Evolutionary conservation across 2,797 vertebrate species (phyloP).

Genomic region (Acropternis orthonyx): DNA sequence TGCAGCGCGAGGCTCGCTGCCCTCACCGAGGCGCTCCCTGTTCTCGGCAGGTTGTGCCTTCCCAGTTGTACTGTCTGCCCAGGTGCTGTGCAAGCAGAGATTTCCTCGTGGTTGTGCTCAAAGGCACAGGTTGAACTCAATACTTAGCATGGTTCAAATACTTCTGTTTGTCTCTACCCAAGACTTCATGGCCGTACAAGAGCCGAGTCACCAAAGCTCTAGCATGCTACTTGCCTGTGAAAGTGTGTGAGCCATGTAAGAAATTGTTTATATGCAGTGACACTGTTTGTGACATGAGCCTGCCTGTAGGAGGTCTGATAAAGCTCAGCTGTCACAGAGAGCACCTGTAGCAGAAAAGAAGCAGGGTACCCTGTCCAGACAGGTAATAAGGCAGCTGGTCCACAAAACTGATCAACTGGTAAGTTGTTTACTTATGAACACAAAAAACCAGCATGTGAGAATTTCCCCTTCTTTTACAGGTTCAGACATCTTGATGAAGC

Average conservation of each 20-base stretch:
- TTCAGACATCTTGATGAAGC: slow-evolving; percentile 80
- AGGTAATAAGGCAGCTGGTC: background rate
- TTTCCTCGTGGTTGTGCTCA: background rate
- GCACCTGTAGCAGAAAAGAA: background rate
- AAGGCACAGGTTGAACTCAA: background rate
- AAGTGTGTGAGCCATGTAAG: background rate
- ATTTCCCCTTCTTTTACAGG: slow-evolving; percentile 38
- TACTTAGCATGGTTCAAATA: background rate
- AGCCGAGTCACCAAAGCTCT: background rate
- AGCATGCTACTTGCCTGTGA: background rate
- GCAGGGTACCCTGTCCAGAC: background rate
- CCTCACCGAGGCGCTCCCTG: background rate
- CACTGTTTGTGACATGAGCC: background rate
- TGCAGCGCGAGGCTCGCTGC: fast-evolving
- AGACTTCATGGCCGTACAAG: background rate
- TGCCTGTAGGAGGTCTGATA: background rate
- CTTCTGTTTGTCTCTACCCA: background rate
- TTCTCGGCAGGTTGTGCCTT: background rate
- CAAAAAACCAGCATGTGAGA: background rate
- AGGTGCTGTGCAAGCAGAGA: background rate
- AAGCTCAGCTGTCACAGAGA: background rate
- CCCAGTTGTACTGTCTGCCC: background rate
- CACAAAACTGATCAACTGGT: background rate
- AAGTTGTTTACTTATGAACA: background rate
- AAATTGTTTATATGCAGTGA: background rate